Evolutionary conservation across 2,113 vertebrate species (phyloP), one percentile per base, ranked within the genome.

Genomic region (Pluvianellus socialis): DNA sequence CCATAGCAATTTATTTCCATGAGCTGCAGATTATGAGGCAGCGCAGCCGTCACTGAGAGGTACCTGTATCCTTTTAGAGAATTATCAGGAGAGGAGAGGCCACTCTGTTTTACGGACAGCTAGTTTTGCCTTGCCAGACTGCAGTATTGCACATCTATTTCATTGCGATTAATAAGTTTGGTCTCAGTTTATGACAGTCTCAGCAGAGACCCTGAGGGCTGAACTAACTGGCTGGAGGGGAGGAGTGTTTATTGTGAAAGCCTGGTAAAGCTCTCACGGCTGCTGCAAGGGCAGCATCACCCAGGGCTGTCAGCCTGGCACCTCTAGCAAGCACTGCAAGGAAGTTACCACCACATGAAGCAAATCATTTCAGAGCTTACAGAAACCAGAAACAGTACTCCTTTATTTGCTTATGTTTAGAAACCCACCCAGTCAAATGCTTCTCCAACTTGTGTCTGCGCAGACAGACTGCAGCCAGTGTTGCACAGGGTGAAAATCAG

Each of bases 401-500:
- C 27, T 82, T 65, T 85, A 81, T 56, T 94, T 58, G 61, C 80
- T 82, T 38, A 11, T 1, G 7, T 55, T 85, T 76, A 76, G 40
- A 73, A 92, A 91, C 33, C 18, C 47, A 79, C 22, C 7, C 70
- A 59, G 56, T 18, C 62, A 75, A 66, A 67, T 50, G 86, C 59
- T 74, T 74, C 32, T 52, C 62, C 62, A 58, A 50, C 49, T 67
- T n/a, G 14, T 45, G 17, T 38, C 73, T 44, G 38, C 27, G 62
- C 70, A 88, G 65, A 53, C 27, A 91, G 65, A 49, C 63, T 75
- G 66, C 70, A 77, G 30, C 59, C 63, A 81, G 59, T 2, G 0
- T 18, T 83, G 53, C 74, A n/a, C 32, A 61, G 59, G 92, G 90
- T 96, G 82, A 93, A 93, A 74, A 76, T 32, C 59, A 83, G 94